These are phyloP conservation scores for Ecliptopera silaceata DNA, from an alignment of 2,888 invertebrate species.

Conservation along the genomic window DNA sequence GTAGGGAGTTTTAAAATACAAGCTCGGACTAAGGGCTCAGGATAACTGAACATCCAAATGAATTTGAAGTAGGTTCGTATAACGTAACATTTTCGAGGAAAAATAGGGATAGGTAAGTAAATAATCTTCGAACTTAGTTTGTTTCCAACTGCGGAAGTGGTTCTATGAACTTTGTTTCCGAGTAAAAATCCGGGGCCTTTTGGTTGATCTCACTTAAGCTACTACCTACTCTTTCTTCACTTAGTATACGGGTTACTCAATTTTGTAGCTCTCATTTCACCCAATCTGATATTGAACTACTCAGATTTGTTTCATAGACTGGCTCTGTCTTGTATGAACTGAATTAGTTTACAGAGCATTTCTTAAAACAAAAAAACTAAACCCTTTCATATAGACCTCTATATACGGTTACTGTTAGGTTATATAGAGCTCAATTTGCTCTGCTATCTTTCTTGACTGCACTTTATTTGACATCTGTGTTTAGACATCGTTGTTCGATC, in stretches of 20 bases:
- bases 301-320: no score
- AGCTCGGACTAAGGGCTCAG: no score
- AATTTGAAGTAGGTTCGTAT: constrained; percentile 16
- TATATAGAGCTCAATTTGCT: no score
- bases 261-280: neutral
- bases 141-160: constrained; percentile 6
- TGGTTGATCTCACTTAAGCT: constrained; percentile 6
- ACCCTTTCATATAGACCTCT: no score
- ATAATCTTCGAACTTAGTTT: constrained; percentile 1
- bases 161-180: constrained; percentile 6
- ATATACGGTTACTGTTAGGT: no score
- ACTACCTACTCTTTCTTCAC: neutral
- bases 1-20: no score
- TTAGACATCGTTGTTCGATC: no score
- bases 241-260: neutral
- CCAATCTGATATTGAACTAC: neutral
- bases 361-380: no score
- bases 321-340: no score
- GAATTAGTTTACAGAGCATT: no score
- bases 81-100: neutral
- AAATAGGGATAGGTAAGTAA: constrained; percentile 3
- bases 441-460: no score
- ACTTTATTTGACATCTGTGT: no score
- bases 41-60: constrained; percentile 21
- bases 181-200: constrained; percentile 5